Evolutionary conservation across 2,113 vertebrate genomes (phyloP), one percentile per base, ranked within the genome.

Genomic region (Hypomesus transpacificus): DNA sequence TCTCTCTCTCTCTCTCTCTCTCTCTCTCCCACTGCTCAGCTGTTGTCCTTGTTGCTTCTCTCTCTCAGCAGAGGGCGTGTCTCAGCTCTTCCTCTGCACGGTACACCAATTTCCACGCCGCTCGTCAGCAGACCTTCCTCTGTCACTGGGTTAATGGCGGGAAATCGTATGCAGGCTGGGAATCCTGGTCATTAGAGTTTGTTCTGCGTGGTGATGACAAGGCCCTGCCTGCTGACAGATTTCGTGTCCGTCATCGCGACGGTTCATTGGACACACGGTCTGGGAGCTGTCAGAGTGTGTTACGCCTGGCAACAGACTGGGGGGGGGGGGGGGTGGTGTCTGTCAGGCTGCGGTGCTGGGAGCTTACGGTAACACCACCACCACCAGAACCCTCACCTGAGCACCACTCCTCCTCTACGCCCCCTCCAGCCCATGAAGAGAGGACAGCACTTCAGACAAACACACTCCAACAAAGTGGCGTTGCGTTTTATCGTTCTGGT

Each of bases 151-250:
- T 71, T 70, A 83, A 79, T 74, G 67, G 71, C 52, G 69, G 64
- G 52, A 84, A 75, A 81, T 77, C 66, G 70, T 52, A 79, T 62
- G 74, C 39, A 59, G 73, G 70, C 67, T 62, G 64, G 78, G 73
- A 69, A 73, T 73, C 24, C 50, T 39, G 24, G 72, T 79, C 70
- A 78, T 83, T 81, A 75, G 71, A 56, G 75, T 57, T 75, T 73
- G 60, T 85, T 85, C 74, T 60, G 50, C 28, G 22, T 51, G 22
- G 72, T 16, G 21, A 34, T 22, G 65, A 66, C 14, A 18, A 51
- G 46, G 8, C 20, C 46, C 7, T 14, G 7, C 9, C 26, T 18
- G 51, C 20, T 58, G 59, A 57, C 63, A 68, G 24, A 34, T 28
- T 58, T 46, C 50, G 59, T 21, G n/a, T 69, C 73, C 31, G 68